phyloP scores from a whole-genome alignment of 23 tunicate species.

The Halocynthia aurantium region DNA sequence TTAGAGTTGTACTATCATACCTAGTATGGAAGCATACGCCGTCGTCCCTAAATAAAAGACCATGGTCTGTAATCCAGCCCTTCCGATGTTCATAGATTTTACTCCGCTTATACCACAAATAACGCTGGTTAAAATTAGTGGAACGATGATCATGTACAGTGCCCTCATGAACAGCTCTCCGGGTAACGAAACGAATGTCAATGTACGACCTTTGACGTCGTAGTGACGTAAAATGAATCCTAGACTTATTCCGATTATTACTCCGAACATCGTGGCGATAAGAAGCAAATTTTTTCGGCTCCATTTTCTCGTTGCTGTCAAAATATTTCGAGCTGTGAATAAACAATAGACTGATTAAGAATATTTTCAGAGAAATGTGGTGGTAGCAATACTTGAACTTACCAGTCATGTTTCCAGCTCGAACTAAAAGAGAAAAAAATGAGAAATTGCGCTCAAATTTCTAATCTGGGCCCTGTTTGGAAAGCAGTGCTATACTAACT shows the following conservation, averaged over 20 bases:
- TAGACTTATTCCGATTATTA: background rate
- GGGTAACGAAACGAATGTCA: background rate
- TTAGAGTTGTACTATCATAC: background rate
- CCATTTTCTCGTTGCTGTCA: background rate
- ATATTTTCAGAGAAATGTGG: too few species aligned
- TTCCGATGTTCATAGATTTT: background rate
- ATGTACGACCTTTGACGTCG: background rate
- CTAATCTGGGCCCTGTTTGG: too few species aligned
- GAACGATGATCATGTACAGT: slow-evolving; percentile 5
- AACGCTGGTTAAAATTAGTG: background rate
- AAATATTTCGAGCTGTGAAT: too few species aligned
- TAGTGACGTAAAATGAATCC: background rate
- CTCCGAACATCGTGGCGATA: background rate
- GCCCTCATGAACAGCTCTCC: slow-evolving; percentile 12
- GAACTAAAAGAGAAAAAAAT: too few species aligned
- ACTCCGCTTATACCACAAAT: slow-evolving; percentile 3
- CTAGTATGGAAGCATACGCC: background rate
- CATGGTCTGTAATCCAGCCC: background rate
- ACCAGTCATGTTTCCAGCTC: too few species aligned
- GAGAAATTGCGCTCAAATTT: too few species aligned
- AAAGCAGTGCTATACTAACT: too few species aligned
- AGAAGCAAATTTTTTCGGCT: background rate
- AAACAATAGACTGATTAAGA: too few species aligned
- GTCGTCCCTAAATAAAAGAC: background rate
- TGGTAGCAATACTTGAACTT: too few species aligned